These are phyloP conservation scores for Hyalella azteca DNA, from an alignment of 2,888 invertebrate genomes.

Conservation along the genomic window DNA sequence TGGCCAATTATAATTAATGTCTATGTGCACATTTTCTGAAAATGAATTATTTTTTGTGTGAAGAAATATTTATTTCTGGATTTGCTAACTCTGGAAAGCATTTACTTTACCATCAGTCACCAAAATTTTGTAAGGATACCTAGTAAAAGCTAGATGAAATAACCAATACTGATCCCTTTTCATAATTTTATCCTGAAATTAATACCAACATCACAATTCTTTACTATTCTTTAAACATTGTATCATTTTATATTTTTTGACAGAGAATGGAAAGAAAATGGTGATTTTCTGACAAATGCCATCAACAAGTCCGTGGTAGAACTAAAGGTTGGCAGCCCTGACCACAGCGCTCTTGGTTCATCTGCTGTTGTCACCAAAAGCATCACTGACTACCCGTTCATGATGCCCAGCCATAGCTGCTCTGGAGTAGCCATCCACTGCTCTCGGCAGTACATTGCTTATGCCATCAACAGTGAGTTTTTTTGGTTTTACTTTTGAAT, in stretches of 20 bases:
- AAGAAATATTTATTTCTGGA: too few species aligned
- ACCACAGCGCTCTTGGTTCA: conserved; percentile 68
- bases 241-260: not conserved
- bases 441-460: conserved; percentile 84
- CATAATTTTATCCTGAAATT: too few species aligned
- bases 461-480: conserved; percentile 82
- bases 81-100: too few species aligned
- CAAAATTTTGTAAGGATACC: too few species aligned
- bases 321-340: conserved; percentile 44
- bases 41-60: too few species aligned
- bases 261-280: conserved; percentile 44
- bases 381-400: conserved; percentile 93
- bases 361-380: conserved; percentile 89
- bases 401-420: conserved; percentile 83
- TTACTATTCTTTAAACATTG: not conserved
- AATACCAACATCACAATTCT: not conserved
- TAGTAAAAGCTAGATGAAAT: too few species aligned
- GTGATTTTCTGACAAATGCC: conserved; percentile 45
- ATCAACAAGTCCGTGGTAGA: conserved; percentile 43
- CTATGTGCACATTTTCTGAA: too few species aligned
- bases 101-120: too few species aligned
- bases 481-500: not conserved
- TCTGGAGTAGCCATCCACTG: conserved; percentile 87
- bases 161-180: too few species aligned
- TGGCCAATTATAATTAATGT: too few species aligned